A percentile compares a stretch with the other conserved stretches of the same genome.
Evolutionary conservation across 2,113 vertebrate genomes (phyloP).

Genomic region (Semnopithecus entellus): DNA sequence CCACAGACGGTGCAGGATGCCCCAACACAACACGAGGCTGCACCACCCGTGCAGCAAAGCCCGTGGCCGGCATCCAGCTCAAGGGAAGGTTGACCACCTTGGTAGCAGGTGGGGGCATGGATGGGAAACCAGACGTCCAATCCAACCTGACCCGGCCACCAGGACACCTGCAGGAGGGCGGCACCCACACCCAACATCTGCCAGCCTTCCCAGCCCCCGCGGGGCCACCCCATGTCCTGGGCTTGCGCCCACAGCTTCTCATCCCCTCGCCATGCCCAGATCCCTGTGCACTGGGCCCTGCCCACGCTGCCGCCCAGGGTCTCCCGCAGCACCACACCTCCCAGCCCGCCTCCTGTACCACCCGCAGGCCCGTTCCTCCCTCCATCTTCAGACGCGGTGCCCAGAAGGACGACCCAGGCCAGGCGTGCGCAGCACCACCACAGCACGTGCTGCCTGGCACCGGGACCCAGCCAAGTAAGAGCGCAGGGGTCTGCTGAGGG

Average conservation of each 20-base stretch:
- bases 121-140: rapidly evolving
- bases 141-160: not conserved
- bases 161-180: not conserved
- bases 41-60: not conserved
- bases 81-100: rapidly evolving
- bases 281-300: rapidly evolving
- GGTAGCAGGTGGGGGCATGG: rapidly evolving
- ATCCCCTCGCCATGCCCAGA: not conserved
- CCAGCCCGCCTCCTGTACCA: not conserved
- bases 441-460: not conserved
- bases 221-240: not conserved
- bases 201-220: not conserved
- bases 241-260: not conserved
- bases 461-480: not conserved
- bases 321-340: not conserved
- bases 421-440: rapidly evolving
- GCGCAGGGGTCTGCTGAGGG: not conserved
- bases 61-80: rapidly evolving
- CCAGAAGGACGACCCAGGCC: not conserved
- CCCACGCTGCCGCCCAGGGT: not conserved
- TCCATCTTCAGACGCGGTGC: not conserved
- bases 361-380: not conserved
- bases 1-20: rapidly evolving
- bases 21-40: rapidly evolving
- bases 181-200: not conserved